Evolutionary conservation across 2,888 invertebrate genomes (phyloP).

Genomic region (Phalangium opilio): DNA sequence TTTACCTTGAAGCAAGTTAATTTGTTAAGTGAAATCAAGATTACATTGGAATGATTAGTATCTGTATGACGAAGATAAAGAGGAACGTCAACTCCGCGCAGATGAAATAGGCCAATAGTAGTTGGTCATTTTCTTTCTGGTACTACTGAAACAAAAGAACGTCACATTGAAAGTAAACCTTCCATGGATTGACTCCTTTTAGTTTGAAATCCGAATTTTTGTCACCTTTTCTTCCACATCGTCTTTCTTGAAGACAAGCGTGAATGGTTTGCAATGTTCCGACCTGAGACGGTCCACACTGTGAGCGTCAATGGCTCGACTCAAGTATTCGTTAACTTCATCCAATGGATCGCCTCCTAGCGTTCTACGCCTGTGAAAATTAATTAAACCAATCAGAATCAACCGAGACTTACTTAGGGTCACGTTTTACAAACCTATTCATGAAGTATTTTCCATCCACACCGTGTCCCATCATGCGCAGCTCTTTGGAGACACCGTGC

Average conservation of each 20-base stretch:
- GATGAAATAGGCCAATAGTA: conserved; percentile 70
- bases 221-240: conserved; percentile 59
- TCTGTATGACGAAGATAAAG: conserved; percentile 50
- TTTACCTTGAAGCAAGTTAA: too few species aligned
- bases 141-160: conserved; percentile 43
- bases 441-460: too few species aligned
- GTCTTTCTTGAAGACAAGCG: conserved; percentile 66
- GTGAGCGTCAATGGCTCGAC: conserved; percentile 86
- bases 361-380: conserved; percentile 20
- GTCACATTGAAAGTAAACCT: too few species aligned
- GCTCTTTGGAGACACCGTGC: conserved; percentile 61
- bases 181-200: too few species aligned
- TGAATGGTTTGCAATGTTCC: conserved; percentile 72
- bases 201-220: neutral
- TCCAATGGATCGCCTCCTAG: conserved; percentile 51
- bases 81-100: conserved; percentile 59
- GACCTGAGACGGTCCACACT: conserved; percentile 74
- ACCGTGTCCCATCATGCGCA: conserved; percentile 71
- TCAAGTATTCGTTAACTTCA: conserved; percentile 89
- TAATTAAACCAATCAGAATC: too few species aligned
- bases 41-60: conserved; percentile 49
- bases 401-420: too few species aligned
- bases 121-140: conserved; percentile 60
- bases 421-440: too few species aligned
- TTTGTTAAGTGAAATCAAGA: too few species aligned